These are phyloP conservation scores for Lontra canadensis DNA, from an alignment of 2,113 vertebrate genomes.

Conservation along the genomic window DNA sequence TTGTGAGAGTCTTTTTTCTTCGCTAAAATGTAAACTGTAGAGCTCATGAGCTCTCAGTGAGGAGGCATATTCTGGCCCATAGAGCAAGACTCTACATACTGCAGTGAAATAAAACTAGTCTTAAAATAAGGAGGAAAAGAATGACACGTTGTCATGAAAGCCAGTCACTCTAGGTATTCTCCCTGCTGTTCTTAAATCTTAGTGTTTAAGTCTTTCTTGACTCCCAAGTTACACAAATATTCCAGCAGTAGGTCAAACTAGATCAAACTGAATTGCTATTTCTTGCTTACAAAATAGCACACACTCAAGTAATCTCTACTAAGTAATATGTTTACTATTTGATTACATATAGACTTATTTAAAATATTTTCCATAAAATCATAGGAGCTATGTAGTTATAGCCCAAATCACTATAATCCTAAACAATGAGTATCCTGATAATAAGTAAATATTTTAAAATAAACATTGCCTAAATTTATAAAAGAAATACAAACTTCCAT, in stretches of 20 bases:
- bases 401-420: neutral
- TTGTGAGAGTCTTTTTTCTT: neutral
- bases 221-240: neutral
- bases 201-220: neutral
- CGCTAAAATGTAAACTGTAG: neutral
- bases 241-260: neutral
- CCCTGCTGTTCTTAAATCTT: neutral
- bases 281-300: neutral
- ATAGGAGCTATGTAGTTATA: neutral
- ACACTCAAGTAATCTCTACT: neutral
- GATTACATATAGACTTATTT: neutral
- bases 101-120: neutral
- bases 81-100: neutral
- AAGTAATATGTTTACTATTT: neutral
- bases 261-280: neutral
- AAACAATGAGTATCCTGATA: neutral
- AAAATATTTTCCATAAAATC: neutral
- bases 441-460: conserved; percentile 31
- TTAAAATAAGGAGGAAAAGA: neutral
- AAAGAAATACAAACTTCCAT: neutral
- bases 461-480: neutral
- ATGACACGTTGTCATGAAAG: neutral
- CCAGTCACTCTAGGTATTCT: neutral
- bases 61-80: neutral
- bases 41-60: neutral